These are phyloP conservation scores for Hippolais icterina DNA, from an alignment of 2,113 vertebrate genomes.

Conservation along the genomic window DNA sequence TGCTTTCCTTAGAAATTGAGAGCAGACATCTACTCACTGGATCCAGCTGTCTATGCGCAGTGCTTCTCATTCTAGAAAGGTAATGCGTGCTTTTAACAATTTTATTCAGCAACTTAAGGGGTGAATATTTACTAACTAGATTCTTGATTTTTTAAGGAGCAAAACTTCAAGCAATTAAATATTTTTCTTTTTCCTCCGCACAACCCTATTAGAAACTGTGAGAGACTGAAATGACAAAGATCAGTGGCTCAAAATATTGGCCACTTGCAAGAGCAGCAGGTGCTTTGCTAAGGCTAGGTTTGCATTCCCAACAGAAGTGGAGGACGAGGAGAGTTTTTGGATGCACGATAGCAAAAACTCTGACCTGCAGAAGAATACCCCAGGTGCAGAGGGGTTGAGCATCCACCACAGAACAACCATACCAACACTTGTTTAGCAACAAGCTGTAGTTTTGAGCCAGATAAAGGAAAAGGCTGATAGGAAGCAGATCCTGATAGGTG, in stretches of 20 bases:
- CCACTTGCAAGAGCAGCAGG: not conserved
- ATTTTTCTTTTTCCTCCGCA: not conserved
- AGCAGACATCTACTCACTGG: not conserved
- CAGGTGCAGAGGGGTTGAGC: not conserved
- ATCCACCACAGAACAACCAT: no score
- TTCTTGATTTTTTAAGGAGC: not conserved
- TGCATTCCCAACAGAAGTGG: rapidly evolving
- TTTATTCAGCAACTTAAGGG: not conserved
- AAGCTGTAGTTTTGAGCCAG: not conserved
- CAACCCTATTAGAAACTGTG: not conserved
- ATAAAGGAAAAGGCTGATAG: not conserved
- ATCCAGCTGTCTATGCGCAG: not conserved
- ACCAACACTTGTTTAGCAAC: not conserved
- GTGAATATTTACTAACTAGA: not conserved
- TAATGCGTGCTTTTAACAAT: not conserved
- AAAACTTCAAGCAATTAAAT: not conserved
- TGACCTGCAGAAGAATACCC: not conserved
- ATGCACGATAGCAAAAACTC: not conserved
- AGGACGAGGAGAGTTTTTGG: not conserved
- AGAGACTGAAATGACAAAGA: not conserved
- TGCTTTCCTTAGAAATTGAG: not conserved
- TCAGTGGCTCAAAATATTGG: not conserved
- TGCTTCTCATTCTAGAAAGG: not conserved
- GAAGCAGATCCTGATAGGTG: not conserved
- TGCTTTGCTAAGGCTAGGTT: not conserved